Evolutionary conservation across 2,888 invertebrate species (phyloP).

Genomic region (Torymus tubicola): DNA sequence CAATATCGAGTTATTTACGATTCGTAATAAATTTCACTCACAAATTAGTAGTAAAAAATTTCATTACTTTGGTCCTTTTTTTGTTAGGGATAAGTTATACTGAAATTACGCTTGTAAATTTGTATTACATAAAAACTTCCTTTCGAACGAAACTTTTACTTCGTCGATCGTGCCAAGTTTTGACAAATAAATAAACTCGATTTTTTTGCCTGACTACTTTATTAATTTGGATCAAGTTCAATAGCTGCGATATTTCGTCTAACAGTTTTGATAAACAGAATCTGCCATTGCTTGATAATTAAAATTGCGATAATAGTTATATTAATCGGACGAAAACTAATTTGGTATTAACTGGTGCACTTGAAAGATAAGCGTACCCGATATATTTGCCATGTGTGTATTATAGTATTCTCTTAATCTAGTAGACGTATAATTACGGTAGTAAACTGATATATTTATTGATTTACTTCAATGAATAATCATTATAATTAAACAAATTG

Average conservation of each 20-base stretch:
- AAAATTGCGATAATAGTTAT: not conserved
- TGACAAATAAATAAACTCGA: not conserved
- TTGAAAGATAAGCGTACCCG: too few relatives aligned
- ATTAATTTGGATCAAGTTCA: constrained; percentile 3
- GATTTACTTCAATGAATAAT: too few relatives aligned
- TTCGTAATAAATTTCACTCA: too few relatives aligned
- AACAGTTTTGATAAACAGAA: not conserved
- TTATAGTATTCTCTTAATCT: too few relatives aligned
- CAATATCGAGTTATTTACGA: too few relatives aligned
- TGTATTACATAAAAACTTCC: not conserved
- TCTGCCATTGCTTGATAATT: not conserved
- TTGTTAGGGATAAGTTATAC: not conserved
- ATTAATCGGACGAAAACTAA: too few relatives aligned
- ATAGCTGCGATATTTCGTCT: not conserved
- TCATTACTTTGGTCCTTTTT: not conserved
- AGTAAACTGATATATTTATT: too few relatives aligned
- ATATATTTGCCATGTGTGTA: too few relatives aligned
- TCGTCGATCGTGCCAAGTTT: constrained; percentile 1
- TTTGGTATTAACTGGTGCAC: too few relatives aligned
- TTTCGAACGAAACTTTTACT: not conserved
- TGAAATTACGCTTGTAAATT: not conserved
- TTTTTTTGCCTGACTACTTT: not conserved
- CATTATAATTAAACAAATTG: too few relatives aligned
- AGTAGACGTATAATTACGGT: too few relatives aligned
- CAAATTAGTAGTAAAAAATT: not conserved